A percentile compares a stretch with the other conserved stretches of the same genome.
phyloP scores from a whole-genome alignment of 2,797 vertebrate species.

The Denticeps clupeoides region DNA sequence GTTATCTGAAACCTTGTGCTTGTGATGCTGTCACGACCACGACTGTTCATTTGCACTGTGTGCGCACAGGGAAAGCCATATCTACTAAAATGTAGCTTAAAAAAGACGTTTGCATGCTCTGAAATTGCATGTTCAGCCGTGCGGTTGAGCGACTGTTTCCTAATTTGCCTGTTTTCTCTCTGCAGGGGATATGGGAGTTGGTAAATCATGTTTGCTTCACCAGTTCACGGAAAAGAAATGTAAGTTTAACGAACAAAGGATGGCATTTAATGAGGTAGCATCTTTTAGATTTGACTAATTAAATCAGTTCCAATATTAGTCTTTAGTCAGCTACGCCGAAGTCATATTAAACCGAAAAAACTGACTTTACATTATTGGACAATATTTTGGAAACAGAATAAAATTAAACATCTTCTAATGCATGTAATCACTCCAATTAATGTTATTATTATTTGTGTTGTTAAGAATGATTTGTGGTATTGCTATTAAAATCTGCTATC shows the following conservation, averaged over 20 bases:
- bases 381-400: too few species aligned
- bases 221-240: slow-evolving; percentile 98
- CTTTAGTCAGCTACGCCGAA: too few species aligned
- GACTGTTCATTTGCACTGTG: too few species aligned
- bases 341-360: too few species aligned
- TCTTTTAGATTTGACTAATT: too few species aligned
- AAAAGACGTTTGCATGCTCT: not conserved
- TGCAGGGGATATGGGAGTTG: slow-evolving; percentile 93
- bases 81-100: too few species aligned
- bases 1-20: not conserved
- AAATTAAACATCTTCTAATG: too few species aligned
- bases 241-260: slow-evolving; percentile 53
- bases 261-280: too few species aligned
- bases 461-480: not conserved
- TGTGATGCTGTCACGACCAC: not conserved
- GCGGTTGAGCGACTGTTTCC: not conserved
- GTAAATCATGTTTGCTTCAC: slow-evolving; percentile 93
- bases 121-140: not conserved
- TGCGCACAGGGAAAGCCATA: too few species aligned
- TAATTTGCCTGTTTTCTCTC: slow-evolving; percentile 15
- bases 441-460: not conserved
- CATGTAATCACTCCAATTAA: too few species aligned
- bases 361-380: too few species aligned
- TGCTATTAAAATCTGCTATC: not conserved
- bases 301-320: too few species aligned